A percentile compares a stretch with the other conserved stretches of the same genome.
These are phyloP conservation scores for Popillia japonica DNA, from an alignment of 1,140 invertebrate genomes.

Conservation along the genomic window DNA sequence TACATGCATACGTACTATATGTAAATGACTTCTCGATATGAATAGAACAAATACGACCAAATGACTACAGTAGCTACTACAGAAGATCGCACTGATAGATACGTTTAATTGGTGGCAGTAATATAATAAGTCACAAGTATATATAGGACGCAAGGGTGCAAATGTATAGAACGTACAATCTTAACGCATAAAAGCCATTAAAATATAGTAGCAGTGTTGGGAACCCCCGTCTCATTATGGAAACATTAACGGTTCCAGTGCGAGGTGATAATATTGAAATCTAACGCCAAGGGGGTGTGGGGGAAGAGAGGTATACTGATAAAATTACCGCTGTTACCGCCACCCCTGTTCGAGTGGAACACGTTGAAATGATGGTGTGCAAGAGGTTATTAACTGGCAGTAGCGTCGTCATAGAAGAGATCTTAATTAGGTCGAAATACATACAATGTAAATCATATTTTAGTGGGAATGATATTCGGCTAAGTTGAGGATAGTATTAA, in stretches of 20 bases:
- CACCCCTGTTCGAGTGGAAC: not conserved
- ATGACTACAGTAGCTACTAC: not conserved
- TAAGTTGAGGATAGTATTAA: too few relatives aligned
- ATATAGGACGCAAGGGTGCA: not conserved
- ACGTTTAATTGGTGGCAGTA: not conserved
- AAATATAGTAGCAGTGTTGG: not conserved
- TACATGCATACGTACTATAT: too few relatives aligned
- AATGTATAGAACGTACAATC: not conserved
- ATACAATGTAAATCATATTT: not conserved
- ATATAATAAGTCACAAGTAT: not conserved
- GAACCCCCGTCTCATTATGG: not conserved
- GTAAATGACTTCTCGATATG: too few relatives aligned
- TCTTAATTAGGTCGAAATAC: not conserved
- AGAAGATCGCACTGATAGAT: not conserved
- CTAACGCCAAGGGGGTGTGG: not conserved
- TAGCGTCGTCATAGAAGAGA: not conserved
- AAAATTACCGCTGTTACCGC: not conserved
- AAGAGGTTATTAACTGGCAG: not conserved
- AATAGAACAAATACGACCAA: too few relatives aligned
- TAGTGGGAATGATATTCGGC: too few relatives aligned
- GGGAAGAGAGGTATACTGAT: not conserved
- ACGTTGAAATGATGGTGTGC: not conserved
- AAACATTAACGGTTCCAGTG: conserved; percentile 1
- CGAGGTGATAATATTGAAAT: conserved; percentile 11
- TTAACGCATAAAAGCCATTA: not conserved